Base-by-base conservation (phyloP, 2,113 vertebrate species). In the Ovis canadensis region DNA sequence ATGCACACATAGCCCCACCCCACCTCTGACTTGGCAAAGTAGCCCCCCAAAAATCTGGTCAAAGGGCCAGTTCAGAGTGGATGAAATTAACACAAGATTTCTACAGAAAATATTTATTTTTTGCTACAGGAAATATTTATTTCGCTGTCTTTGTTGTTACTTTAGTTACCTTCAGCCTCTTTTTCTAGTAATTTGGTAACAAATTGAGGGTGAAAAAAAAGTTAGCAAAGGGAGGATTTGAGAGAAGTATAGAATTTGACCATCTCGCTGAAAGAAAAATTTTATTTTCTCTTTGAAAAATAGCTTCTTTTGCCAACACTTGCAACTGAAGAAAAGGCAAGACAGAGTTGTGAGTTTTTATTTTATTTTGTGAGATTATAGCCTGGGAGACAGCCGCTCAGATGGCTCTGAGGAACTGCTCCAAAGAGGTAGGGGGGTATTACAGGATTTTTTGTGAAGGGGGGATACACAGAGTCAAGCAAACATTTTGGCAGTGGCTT, bases 31-130 rank as follows among this genome's bases (percentile, higher is more conserved):
- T 27, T 48, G 6, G 23, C n/a, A 84, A 83, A 83, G 80, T 62
- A 29, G 27, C 19, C 84, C 84, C 84, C 10, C 59, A 78, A 96
- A 98, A 92, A 81, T 2, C 10, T 88, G 21, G 5, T 27, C 40
- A 50, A 93, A 77, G 43, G n/a, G 5, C 33, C n/a, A 25, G n/a
- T 64, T 94, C n/a, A 81, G 54, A 55, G 52, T 40, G 11, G 25
- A 84, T 78, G 4, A 78, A 91, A 43, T 81, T 64, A 77, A 55
- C 3, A 67, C 6, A 64, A 80, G 2, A 59, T 81, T 52, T 85
- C 4, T 45, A n/a, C n/a, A 8, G 1, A 43, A 52, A 25, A 84
- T 16, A 60, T 27, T 15, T 71, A 33, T 9, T 88, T 43, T 88
- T 94, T 27, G 77, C 6, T 50, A n/a, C 23, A 10, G 2, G n/a